Evolutionary conservation across 2,797 vertebrate species (phyloP), one percentile per base, ranked within the genome.

Genomic region (Cossypha heuglini): DNA sequence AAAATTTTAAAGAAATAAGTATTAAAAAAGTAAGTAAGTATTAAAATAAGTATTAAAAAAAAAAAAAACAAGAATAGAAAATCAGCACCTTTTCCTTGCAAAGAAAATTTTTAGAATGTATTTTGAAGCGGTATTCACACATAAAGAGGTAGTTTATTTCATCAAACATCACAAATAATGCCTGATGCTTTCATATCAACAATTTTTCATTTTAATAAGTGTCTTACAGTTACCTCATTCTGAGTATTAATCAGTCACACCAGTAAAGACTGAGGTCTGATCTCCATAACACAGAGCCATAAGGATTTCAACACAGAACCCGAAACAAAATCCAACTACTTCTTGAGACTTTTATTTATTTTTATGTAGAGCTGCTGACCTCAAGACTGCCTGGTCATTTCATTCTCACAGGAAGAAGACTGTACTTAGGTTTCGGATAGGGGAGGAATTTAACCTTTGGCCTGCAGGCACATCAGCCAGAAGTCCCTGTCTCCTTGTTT

Each of bases 341-440:
- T 93, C 43, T 91, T 75, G 64, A 89, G 86, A 72, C 91, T 35
- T 35, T 93, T 97, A 97, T 97, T 97, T 97, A 95, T 97, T 97
- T 97, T 97, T 95, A 94, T 82, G 81, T 67, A 80, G 91, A 88
- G 80, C 81, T 85, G 71, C 86, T 96, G 97, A 97, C 97, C 97
- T 93, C 95, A 90, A 96, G 96, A 82, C 79, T 94, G 96, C 96
- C 90, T 97, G 97, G 96, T 97, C 96, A 29, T 96, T 95, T 96
- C 85, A 97, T 97, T 97, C 97, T 97, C 97, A 97, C 97, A 97
- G 97, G 96, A 97, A 97, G 97, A 97, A 33, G 82, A 95, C 43
- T 96, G 79, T 71, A 90, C 87, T 96, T 96, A 75, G 93, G 94
- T 95, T 97, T 97, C 2, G 90, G 93, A 95, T 87, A 96, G 94